These are phyloP conservation scores for Morinoia aosen DNA, from an alignment of 2,888 invertebrate genomes.

Conservation along the genomic window DNA sequence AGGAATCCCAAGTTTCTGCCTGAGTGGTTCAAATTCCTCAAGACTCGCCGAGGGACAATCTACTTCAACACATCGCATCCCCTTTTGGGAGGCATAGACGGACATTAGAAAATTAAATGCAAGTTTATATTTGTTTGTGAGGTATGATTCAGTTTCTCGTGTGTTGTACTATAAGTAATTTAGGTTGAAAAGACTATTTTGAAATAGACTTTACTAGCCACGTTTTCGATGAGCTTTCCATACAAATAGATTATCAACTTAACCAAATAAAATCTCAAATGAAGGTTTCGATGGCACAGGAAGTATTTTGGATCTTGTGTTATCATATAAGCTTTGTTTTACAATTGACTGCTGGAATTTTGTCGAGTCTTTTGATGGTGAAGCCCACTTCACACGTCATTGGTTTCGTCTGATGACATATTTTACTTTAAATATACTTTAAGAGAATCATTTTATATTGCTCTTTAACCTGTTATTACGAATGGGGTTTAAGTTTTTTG, in stretches of 20 bases:
- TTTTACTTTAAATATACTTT: not conserved
- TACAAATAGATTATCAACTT: slow-evolving; percentile 32
- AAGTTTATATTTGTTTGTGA: too few species aligned
- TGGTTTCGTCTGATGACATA: not conserved
- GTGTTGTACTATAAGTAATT: too few species aligned
- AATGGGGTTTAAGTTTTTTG: not conserved
- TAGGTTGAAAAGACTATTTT: not conserved
- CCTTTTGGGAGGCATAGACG: too few species aligned
- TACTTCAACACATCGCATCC: too few species aligned
- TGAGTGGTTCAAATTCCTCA: too few species aligned
- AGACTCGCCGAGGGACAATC: too few species aligned
- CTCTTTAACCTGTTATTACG: not conserved
- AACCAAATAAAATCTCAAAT: not conserved
- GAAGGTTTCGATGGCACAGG: not conserved
- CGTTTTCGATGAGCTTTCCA: slow-evolving; percentile 23
- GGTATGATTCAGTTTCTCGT: too few species aligned
- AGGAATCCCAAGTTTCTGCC: too few species aligned
- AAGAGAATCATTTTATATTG: not conserved
- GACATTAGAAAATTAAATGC: too few species aligned
- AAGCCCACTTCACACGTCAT: not conserved
- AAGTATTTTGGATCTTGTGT: not conserved
- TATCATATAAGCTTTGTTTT: not conserved
- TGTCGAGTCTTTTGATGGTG: not conserved
- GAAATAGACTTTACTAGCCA: slow-evolving; percentile 41
- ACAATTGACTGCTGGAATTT: not conserved